Evolutionary conservation across 2,113 vertebrate genomes (phyloP).

Genomic region (Colius striatus): DNA sequence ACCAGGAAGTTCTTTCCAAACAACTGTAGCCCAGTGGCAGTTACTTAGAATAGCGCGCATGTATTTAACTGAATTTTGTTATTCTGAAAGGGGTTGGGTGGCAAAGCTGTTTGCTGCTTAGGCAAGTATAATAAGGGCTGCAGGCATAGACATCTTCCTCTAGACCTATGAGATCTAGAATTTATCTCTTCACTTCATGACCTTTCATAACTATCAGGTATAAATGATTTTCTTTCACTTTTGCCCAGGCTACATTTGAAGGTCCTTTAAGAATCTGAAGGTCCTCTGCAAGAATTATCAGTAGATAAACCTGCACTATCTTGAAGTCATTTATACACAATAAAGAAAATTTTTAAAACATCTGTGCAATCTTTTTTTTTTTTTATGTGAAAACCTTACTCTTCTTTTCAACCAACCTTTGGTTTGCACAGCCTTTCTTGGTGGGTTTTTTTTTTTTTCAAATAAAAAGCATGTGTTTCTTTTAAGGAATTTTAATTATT

Average conservation of each 20-base stretch:
- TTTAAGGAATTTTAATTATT: constrained; percentile 22
- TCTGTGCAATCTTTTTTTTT: neutral
- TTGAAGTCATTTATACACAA: neutral
- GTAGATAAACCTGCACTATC: neutral
- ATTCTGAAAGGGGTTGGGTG: neutral
- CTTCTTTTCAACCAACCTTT: neutral
- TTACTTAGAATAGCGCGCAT: neutral
- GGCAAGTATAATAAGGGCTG: neutral
- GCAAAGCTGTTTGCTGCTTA: neutral
- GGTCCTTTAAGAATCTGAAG: neutral
- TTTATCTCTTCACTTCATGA: constrained; percentile 39
- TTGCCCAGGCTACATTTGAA: constrained; percentile 36
- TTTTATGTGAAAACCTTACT: neutral
- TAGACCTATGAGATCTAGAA: neutral
- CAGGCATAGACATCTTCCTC: neutral
- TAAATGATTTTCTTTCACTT: constrained; percentile 71
- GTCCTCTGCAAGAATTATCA: constrained; percentile 42
- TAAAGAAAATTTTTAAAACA: neutral
- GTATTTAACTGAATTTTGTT: neutral
- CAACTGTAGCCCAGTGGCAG: neutral
- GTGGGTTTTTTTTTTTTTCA: neutral
- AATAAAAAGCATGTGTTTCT: neutral
- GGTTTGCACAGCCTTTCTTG: neutral
- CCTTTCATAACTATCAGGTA: constrained; percentile 44
- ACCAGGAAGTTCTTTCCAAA: constrained; percentile 39